Evolutionary conservation across 2,797 vertebrate species (phyloP).

Genomic region (Benthosema pterotum): DNA sequence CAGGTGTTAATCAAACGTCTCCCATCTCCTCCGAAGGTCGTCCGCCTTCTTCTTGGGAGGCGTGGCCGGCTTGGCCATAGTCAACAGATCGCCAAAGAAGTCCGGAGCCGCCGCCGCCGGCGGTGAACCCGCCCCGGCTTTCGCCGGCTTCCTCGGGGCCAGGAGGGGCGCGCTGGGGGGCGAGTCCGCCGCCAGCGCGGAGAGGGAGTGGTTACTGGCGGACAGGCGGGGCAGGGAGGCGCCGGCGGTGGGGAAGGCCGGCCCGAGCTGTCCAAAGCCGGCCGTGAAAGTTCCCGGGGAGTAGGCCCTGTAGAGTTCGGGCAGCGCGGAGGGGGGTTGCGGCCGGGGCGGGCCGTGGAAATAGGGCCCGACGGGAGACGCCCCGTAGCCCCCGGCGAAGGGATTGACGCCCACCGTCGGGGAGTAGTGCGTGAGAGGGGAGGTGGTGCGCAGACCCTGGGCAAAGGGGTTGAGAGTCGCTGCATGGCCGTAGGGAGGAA

Average conservation of each 20-base stretch:
- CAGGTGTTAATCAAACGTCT: constrained; percentile 90
- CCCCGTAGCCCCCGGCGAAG: constrained; percentile 78
- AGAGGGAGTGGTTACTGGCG: constrained; percentile 80
- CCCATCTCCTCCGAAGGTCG: constrained; percentile 91
- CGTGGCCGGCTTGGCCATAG: constrained; percentile 83
- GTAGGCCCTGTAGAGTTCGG: constrained; percentile 84
- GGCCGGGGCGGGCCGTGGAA: constrained; percentile 70
- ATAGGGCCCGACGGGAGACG: constrained; percentile 74
- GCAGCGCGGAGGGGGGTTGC: constrained; percentile 80
- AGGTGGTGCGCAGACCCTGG: constrained; percentile 72
- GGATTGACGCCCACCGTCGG: constrained; percentile 79
- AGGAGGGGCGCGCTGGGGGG: constrained; percentile 57
- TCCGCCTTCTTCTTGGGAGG: constrained; percentile 87
- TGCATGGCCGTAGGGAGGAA: constrained; percentile 73
- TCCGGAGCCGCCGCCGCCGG: constrained; percentile 77
- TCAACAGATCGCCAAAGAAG: constrained; percentile 92
- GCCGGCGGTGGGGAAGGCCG: constrained; percentile 41
- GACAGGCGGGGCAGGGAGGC: constrained; percentile 75
- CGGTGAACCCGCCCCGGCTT: constrained; percentile 68
- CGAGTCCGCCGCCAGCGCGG: constrained; percentile 72
- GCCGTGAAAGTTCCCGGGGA: constrained; percentile 76
- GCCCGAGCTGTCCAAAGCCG: constrained; percentile 52
- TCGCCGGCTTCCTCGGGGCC: constrained; percentile 71
- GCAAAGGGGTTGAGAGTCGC: constrained; percentile 88
- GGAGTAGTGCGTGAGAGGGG: constrained; percentile 77